phyloP scores from a whole-genome alignment of 2,113 vertebrate genomes.

The Neogobius melanostomus region DNA sequence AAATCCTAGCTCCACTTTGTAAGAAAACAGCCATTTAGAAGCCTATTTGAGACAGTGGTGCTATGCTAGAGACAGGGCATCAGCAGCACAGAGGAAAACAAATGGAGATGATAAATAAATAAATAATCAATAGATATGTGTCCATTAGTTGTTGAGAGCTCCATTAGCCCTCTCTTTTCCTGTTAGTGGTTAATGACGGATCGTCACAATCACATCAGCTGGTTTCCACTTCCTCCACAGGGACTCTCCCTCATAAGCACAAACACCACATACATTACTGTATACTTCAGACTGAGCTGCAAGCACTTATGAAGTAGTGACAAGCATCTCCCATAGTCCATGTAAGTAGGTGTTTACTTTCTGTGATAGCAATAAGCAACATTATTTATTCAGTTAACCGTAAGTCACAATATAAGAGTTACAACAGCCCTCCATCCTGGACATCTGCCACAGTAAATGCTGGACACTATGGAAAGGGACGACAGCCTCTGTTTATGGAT shows the following conservation, averaged over 20 bases:
- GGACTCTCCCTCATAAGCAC: constrained; percentile 61
- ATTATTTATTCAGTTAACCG: not conserved
- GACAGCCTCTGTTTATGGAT: not conserved
- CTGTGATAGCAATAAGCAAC: not conserved
- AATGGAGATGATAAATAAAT: constrained; percentile 73
- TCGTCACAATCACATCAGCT: constrained; percentile 78
- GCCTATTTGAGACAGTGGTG: constrained; percentile 18
- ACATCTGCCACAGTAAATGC: constrained; percentile 32
- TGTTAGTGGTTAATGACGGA: constrained; percentile 77
- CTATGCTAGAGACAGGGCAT: constrained; percentile 45
- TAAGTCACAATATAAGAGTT: not conserved
- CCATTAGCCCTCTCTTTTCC: constrained; percentile 72
- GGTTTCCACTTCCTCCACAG: constrained; percentile 75
- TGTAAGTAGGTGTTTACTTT: not conserved
- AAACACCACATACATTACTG: constrained; percentile 25
- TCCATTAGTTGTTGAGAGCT: constrained; percentile 79
- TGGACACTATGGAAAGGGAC: constrained; percentile 13
- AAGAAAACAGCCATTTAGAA: constrained; percentile 51
- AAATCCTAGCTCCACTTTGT: constrained; percentile 33
- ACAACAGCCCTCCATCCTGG: constrained; percentile 17
- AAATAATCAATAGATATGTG: constrained; percentile 76
- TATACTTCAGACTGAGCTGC: constrained; percentile 11
- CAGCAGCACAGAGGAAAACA: constrained; percentile 58
- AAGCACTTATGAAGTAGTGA: constrained; percentile 11
- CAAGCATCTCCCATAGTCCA: not conserved